Percentiles rank a stretch among this genome's conserved stretches.
phyloP scores from a whole-genome alignment of 1,140 invertebrate species.

The Zophobas atratus region DNA sequence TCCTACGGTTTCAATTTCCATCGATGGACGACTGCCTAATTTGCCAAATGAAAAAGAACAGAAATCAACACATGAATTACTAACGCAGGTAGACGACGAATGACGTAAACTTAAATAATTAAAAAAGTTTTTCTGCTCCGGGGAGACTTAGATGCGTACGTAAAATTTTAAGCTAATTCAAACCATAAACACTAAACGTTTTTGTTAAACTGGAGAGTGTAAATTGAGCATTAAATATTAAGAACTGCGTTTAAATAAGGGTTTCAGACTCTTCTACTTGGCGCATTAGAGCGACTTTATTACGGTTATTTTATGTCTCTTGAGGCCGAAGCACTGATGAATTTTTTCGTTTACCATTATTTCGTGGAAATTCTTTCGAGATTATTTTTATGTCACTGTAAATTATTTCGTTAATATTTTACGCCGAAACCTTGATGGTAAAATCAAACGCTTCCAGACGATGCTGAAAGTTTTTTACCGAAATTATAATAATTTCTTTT shows the following conservation, averaged over 20 bases:
- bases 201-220: conserved; percentile 20
- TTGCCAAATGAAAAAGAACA: neutral
- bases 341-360: neutral
- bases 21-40: neutral
- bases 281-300: conserved; percentile 7
- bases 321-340: neutral
- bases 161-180: conserved; percentile 23
- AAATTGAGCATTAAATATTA: conserved; percentile 33
- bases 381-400: too few relatives aligned
- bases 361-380: too few relatives aligned
- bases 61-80: too few relatives aligned
- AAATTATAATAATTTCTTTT: too few relatives aligned
- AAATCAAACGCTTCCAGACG: too few relatives aligned
- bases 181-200: conserved; percentile 36
- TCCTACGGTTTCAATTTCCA: neutral
- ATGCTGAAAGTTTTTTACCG: too few relatives aligned
- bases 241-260: conserved; percentile 21
- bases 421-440: too few relatives aligned
- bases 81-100: too few relatives aligned
- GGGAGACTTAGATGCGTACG: neutral
- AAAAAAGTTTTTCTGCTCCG: neutral
- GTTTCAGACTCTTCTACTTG: neutral
- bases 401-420: too few relatives aligned
- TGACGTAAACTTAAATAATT: neutral
- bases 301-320: conserved; percentile 3